These are phyloP conservation scores for Neoscelio sp. DNA, from an alignment of 2,888 invertebrate species.

Conservation along the genomic window DNA sequence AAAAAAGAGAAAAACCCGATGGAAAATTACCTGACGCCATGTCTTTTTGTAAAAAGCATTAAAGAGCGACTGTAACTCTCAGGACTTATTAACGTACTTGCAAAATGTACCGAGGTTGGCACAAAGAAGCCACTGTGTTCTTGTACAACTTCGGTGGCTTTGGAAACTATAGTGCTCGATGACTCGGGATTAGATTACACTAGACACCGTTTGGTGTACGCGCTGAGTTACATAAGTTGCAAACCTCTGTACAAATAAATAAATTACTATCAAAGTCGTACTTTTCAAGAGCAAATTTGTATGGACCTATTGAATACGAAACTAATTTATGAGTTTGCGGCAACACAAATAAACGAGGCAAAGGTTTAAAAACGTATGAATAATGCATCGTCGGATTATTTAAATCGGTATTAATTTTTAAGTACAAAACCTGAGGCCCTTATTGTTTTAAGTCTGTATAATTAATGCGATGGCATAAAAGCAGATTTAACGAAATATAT, in stretches of 20 bases:
- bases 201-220: constrained; percentile 24
- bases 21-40: constrained; percentile 36
- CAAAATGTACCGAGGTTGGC: constrained; percentile 38
- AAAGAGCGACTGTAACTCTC: constrained; percentile 36
- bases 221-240: constrained; percentile 41
- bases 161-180: constrained; percentile 44
- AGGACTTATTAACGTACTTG: constrained; percentile 63
- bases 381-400: constrained; percentile 36
- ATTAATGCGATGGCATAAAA: constrained; percentile 46
- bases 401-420: constrained; percentile 20
- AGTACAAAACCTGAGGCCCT: constrained; percentile 4
- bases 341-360: neutral
- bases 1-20: neutral
- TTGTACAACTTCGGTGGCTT: constrained; percentile 38
- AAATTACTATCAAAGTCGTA: constrained; percentile 11
- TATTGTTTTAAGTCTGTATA: constrained; percentile 41
- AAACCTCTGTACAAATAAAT: constrained; percentile 28
- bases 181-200: constrained; percentile 58
- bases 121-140: constrained; percentile 61
- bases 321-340: neutral
- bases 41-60: constrained; percentile 12
- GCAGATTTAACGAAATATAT: constrained; percentile 51
- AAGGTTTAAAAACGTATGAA: constrained; percentile 11
- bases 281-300: neutral
- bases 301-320: neutral